Evolutionary conservation across 2,888 invertebrate genomes (phyloP).

Genomic region (Ctenicera cuprea): DNA sequence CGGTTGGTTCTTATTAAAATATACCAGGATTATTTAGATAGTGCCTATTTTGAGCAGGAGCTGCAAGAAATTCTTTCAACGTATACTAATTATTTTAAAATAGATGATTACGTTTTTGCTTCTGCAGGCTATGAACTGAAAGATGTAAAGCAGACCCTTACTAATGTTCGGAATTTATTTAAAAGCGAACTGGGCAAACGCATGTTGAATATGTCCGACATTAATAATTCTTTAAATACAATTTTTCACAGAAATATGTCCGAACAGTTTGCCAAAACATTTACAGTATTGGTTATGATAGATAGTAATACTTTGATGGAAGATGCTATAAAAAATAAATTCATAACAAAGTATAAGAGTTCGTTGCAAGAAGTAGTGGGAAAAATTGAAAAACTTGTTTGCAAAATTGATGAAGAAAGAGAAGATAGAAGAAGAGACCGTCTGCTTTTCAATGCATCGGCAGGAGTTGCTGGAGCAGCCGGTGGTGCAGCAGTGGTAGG

Average conservation of each 20-base stretch:
- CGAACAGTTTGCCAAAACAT: not conserved
- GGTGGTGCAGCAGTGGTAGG: conserved; percentile 3
- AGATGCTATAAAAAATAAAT: not conserved
- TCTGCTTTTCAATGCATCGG: conserved; percentile 8
- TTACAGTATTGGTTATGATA: not conserved
- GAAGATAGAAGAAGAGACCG: not conserved
- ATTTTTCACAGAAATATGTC: not conserved
- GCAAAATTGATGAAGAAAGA: conserved; percentile 8
- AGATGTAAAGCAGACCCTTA: conserved; percentile 1
- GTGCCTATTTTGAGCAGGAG: conserved; percentile 12
- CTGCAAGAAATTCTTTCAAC: not conserved
- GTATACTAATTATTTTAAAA: not conserved
- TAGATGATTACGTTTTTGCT: conserved; percentile 28
- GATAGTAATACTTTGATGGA: conserved; percentile 6
- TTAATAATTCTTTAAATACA: not conserved
- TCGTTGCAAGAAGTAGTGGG: not conserved
- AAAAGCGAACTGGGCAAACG: not conserved
- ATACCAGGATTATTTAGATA: conserved; percentile 18
- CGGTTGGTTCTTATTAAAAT: conserved; percentile 7
- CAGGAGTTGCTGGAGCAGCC: not conserved
- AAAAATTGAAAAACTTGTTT: not conserved
- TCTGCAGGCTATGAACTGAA: conserved; percentile 17
- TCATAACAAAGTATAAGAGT: not conserved
- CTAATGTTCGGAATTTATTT: not conserved
- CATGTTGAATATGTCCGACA: not conserved